A percentile compares a stretch with the other conserved stretches of the same genome.
These are phyloP conservation scores for Chrysogorgia sp. DNA, from an alignment of 92 coral and sea anemone species.

Conservation along the genomic window DNA sequence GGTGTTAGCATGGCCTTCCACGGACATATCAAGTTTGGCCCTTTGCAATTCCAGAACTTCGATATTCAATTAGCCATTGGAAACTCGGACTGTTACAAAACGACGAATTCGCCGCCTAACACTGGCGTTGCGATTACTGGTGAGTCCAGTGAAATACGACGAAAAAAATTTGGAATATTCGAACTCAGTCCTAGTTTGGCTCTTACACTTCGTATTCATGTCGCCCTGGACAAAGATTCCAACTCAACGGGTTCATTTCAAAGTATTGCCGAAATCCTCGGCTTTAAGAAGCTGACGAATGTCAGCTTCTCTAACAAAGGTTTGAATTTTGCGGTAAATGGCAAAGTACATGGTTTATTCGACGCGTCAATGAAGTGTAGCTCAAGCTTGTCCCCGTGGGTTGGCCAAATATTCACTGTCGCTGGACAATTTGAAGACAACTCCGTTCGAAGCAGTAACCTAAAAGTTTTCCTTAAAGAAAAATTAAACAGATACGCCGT, in stretches of 20 bases:
- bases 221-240: background rate
- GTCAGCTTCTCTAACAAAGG: background rate
- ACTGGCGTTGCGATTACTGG: background rate
- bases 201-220: background rate
- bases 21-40: slow-evolving; percentile 17
- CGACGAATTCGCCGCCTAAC: background rate
- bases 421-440: background rate
- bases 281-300: background rate
- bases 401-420: background rate
- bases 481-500: background rate
- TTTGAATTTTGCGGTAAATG: background rate
- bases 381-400: background rate
- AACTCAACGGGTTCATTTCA: background rate
- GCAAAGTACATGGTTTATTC: background rate
- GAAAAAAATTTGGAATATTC: background rate
- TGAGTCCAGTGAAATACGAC: background rate
- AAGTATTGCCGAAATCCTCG: background rate
- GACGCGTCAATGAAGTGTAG: background rate
- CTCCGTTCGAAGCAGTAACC: background rate
- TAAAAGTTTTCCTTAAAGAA: background rate
- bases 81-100: background rate
- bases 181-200: background rate
- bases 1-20: slow-evolving; percentile 10
- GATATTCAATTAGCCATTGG: background rate
- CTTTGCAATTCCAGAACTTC: background rate